These are phyloP conservation scores for Misgurnus mizolepis DNA, from an alignment of 2,113 vertebrate species.

Conservation along the genomic window DNA sequence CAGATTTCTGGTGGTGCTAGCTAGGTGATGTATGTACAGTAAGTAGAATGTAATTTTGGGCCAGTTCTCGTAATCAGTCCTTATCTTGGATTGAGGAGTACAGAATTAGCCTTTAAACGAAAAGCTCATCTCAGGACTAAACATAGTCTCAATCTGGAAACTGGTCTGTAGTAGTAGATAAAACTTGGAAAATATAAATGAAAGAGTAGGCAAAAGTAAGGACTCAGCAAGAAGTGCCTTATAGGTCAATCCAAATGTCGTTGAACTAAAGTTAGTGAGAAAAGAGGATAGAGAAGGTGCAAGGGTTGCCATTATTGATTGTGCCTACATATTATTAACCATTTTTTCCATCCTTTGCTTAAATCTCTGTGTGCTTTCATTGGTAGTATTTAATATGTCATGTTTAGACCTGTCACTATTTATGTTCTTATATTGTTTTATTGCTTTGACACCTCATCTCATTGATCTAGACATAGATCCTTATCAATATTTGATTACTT, in stretches of 20 bases:
- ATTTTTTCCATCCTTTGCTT: constrained; percentile 16
- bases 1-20: constrained; percentile 38
- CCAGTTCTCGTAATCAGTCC: background rate
- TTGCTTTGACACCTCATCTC: constrained; percentile 20
- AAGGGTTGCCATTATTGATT: constrained; percentile 29
- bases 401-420: constrained; percentile 16
- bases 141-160: constrained; percentile 8
- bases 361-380: background rate
- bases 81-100: background rate
- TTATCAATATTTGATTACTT: constrained; percentile 26
- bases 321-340: constrained; percentile 28
- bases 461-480: background rate
- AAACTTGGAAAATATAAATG: constrained; percentile 26
- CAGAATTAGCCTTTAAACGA: background rate
- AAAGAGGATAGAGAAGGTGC: constrained; percentile 35
- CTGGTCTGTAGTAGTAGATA: constrained; percentile 17
- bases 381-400: constrained; percentile 14
- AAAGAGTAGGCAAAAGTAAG: constrained; percentile 1
- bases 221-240: constrained; percentile 10
- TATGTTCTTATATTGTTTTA: constrained; percentile 19
- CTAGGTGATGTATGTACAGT: background rate
- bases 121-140: constrained; percentile 16
- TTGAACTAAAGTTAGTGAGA: constrained; percentile 49
- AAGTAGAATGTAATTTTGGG: constrained; percentile 18
- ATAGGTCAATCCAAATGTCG: constrained; percentile 40